Evolutionary conservation across 2,888 invertebrate species (phyloP).

Genomic region (Phortica okadai): DNA sequence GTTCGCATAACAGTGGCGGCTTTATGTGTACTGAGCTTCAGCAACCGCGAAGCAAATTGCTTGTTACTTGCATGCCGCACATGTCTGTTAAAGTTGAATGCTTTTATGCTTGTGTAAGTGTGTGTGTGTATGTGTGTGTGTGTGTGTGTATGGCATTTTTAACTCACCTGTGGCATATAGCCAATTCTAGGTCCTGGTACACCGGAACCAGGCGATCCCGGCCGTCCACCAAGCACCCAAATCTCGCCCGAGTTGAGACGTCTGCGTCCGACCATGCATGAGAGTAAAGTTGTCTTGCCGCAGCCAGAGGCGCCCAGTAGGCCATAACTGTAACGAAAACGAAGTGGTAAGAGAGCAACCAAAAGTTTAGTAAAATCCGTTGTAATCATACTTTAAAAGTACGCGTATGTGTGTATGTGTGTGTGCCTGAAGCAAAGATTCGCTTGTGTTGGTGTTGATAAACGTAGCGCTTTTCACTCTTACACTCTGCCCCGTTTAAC

Average conservation of each 20-base stretch:
- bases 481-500: constrained; percentile 45
- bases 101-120: neutral
- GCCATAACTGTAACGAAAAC: constrained; percentile 83
- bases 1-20: neutral
- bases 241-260: constrained; percentile 88
- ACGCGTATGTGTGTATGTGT: constrained; percentile 27
- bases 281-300: constrained; percentile 91
- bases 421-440: constrained; percentile 6
- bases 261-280: constrained; percentile 90
- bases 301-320: constrained; percentile 93
- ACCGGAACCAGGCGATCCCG: constrained; percentile 88
- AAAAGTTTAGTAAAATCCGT: constrained; percentile 13
- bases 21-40: neutral
- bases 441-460: neutral
- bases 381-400: constrained; percentile 1
- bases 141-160: neutral
- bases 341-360: neutral
- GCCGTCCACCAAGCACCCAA: constrained; percentile 89
- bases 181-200: constrained; percentile 94
- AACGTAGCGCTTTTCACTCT: constrained; percentile 2
- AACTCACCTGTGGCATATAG: constrained; percentile 89
- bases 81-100: neutral
- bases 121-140: neutral
- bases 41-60: neutral
- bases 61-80: neutral